Conservation (phyloP, 1,140 invertebrate species). For the Drosophila leontia region DNA sequence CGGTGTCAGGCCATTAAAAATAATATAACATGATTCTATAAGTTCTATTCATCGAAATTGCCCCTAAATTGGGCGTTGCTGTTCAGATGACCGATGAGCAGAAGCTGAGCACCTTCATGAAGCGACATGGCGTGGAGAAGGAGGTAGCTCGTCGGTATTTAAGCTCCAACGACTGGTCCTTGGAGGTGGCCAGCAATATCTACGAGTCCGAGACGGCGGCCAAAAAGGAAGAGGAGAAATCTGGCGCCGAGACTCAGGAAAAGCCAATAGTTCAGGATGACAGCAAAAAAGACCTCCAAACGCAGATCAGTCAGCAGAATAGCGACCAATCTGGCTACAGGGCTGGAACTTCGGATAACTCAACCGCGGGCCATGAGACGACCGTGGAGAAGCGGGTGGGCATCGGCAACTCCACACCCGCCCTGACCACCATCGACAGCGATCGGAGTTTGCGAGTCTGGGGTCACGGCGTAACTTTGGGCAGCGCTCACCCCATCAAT, state of each 20-base stretch:
- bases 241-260: background rate
- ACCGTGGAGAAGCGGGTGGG: slow-evolving; percentile 28
- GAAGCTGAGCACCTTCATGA: slow-evolving; percentile 68
- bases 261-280: background rate
- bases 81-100: slow-evolving; percentile 73
- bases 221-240: background rate
- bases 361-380: background rate
- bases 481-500: slow-evolving; percentile 66
- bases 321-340: slow-evolving; percentile 26
- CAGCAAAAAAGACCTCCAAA: slow-evolving; percentile 23
- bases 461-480: slow-evolving; percentile 53
- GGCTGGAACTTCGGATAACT: slow-evolving; percentile 24
- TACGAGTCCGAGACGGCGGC: slow-evolving; percentile 47
- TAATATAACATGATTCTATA: slow-evolving; percentile 26
- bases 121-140: slow-evolving; percentile 57
- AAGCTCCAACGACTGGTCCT: slow-evolving; percentile 50
- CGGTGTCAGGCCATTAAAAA: slow-evolving; percentile 6
- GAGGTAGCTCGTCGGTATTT: slow-evolving; percentile 59
- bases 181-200: slow-evolving; percentile 49
- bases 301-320: slow-evolving; percentile 27
- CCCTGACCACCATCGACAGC: slow-evolving; percentile 61
- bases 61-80: slow-evolving; percentile 11
- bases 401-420: slow-evolving; percentile 58
- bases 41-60: slow-evolving; percentile 34
- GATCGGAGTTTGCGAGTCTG: slow-evolving; percentile 61